A percentile compares a stretch with the other conserved stretches of the same genome.
Conservation (phyloP, 2,113 vertebrate genomes). For the Benitochromis conjunctus region DNA sequence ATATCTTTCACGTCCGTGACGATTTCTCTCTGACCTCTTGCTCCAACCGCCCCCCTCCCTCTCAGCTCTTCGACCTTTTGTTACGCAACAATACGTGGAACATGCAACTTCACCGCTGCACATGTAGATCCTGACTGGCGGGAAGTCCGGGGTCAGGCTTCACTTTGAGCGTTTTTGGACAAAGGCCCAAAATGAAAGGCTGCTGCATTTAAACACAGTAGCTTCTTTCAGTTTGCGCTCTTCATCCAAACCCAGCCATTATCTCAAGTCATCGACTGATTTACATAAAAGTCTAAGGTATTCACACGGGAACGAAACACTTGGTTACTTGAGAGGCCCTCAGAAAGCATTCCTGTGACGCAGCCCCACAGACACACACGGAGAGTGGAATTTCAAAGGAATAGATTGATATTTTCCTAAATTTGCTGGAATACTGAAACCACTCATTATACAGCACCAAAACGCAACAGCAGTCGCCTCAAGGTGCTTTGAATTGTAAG, state of each 20-base stretch:
- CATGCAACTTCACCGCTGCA: background rate
- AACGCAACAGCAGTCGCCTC: background rate
- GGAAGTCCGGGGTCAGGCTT: slow-evolving; percentile 25
- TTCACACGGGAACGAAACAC: background rate
- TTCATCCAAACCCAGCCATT: background rate
- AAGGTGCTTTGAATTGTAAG: background rate
- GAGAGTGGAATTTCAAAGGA: background rate
- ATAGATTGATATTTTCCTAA: background rate
- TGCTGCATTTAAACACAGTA: background rate
- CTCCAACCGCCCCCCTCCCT: background rate
- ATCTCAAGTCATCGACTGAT: slow-evolving; percentile 1
- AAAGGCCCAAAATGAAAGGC: background rate
- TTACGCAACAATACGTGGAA: slow-evolving; percentile 37
- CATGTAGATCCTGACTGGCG: slow-evolving; percentile 11
- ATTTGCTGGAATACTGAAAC: background rate
- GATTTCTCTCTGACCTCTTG: background rate
- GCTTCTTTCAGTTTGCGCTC: background rate
- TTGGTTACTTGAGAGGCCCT: background rate
- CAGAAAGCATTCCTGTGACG: background rate
- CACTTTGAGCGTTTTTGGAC: slow-evolving; percentile 19
- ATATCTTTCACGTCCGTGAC: background rate
- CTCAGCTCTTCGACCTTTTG: background rate
- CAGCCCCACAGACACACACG: background rate
- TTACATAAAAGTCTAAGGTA: background rate
- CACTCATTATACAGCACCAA: background rate